Base-by-base conservation (phyloP, 53 echinoderm and acorn worm species). In the Stichopus horrens region DNA sequence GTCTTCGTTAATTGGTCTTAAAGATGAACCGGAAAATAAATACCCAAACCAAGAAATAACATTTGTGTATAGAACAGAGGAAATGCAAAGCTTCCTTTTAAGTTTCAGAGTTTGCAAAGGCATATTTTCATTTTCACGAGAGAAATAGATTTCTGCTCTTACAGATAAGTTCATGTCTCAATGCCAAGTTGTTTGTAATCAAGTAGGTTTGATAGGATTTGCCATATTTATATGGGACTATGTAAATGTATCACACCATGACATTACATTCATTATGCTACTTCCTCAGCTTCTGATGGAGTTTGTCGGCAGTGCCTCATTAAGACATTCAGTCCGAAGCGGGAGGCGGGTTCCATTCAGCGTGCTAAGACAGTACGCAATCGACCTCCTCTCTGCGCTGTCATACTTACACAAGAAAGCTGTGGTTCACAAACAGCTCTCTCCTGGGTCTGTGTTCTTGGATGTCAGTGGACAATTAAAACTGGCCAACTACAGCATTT, bases 381-480 rank as follows among this genome's bases (percentile, higher is more conserved):
- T 86, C 10, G 95, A 98, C 76, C 88, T 98, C 52, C 89, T 98
- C 3, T 93, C 92, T 63, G 95, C 92, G 0, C 58, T 98, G 6
- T 86, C 81, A 53, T 98, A 98, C 76, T 91, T 98, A 9, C 98
- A 98, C 83, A 90, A 88, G 57, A 94, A 93, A 79, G 95, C 92
- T 20, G 95, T 98, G 52, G 95, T 95, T 4, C 98, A 98, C 83
- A 98, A 98, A 86, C 91, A 98, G 76, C 93, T 98, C 7, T 88
- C 89, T 23, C 91, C 98, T 21, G 92, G 93, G 4, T 94, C 91
- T 52, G 95, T 98, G 0, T 98, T 89, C 74, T 57, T 98, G 4
- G 95, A 94, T 71, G 55, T 83, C 56, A 86, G 91, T 71, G 98
- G 98, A 5, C 57, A 90, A 66, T 83, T 98, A 5, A 83, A 92